Evolutionary conservation across 2,113 vertebrate species (phyloP), one percentile per base, ranked within the genome.

Genomic region (Fulmarus glacialis): DNA sequence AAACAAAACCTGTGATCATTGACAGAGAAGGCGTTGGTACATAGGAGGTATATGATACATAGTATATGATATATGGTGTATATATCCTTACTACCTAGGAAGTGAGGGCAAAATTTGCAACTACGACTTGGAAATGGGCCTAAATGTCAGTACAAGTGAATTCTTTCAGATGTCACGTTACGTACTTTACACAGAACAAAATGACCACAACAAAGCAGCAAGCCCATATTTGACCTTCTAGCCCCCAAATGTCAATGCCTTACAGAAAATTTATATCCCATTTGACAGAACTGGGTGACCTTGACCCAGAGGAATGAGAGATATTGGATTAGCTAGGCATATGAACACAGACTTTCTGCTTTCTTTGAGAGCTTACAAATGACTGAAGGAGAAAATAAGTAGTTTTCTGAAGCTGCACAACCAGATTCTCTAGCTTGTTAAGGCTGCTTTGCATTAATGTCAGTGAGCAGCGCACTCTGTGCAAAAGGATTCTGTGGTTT

Each of bases 301-400:
- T 52, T 93, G 89, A 91, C 81, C 87, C 59, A 82, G 78, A 95
- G 24, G 45, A 97, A 75, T 64, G 50, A 89, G 73, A 87, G 22
- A 56, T 63, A 87, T 29, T 91, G 60, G 40, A 70, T 85, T 87
- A 74, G 53, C 19, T 72, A 89, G 43, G 77, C 24, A 79, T 78
- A 50, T 38, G 21, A 67, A 22, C 50, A 72, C 43, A 79, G 45
- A 72, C 15, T 58, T 93, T 71, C 52, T 87, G 36, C 24, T 84
- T 82, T 55, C 73, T 89, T 79, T 68, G 64, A 84, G 60, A 89
- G 34, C 27, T 89, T 78, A 81, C 56, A 89, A 72, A 89, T 11
- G 24, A 45, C 55, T 38, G 38, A 78, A 81, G 77, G 73, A 82
- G 63, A 95, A 84, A 87, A 73, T 53, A 86, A 86, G 63, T 42